A percentile compares a stretch with the other conserved stretches of the same genome.
Evolutionary conservation across 2,888 invertebrate species (phyloP).

Genomic region (Perizoma flavofasciatum): DNA sequence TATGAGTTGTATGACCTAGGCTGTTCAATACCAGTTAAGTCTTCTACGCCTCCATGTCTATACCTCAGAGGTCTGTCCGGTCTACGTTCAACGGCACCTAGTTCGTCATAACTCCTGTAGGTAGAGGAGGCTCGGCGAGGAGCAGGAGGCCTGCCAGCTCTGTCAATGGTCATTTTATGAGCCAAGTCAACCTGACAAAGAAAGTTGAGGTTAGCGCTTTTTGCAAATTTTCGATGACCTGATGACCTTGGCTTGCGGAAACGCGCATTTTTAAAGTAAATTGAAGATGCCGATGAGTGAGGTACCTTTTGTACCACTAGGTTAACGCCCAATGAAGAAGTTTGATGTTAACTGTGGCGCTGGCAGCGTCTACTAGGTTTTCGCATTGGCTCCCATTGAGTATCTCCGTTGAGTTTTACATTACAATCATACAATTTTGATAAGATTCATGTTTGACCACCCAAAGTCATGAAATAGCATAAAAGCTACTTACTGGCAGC

Average conservation of each 20-base stretch:
- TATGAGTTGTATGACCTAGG: conserved; percentile 57
- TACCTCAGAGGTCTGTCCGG: conserved; percentile 62
- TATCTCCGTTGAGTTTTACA: too few species aligned
- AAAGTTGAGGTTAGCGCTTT: conserved; percentile 55
- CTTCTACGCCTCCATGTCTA: conserved; percentile 74
- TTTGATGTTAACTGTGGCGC: too few species aligned
- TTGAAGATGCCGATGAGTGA: background rate
- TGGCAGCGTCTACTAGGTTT: too few species aligned
- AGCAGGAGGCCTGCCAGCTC: conserved; percentile 72
- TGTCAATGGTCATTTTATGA: conserved; percentile 74
- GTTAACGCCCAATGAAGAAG: too few species aligned
- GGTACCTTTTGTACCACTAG: background rate
- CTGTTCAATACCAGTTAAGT: conserved; percentile 68
- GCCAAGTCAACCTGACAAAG: conserved; percentile 64
- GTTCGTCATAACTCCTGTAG: conserved; percentile 78
- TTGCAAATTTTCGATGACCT: conserved; percentile 32
- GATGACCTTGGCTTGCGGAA: conserved; percentile 63
- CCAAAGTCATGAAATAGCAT: conserved; percentile 31
- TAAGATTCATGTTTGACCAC: conserved; percentile 15
- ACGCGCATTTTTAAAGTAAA: background rate
- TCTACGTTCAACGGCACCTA: conserved; percentile 66
- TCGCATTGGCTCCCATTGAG: too few species aligned
- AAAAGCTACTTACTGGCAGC: conserved; percentile 30
- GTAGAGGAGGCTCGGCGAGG: conserved; percentile 73
- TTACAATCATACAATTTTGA: background rate